phyloP scores from a whole-genome alignment of 1,140 invertebrate genomes.

The Trichomalopsis sarcophagae region DNA sequence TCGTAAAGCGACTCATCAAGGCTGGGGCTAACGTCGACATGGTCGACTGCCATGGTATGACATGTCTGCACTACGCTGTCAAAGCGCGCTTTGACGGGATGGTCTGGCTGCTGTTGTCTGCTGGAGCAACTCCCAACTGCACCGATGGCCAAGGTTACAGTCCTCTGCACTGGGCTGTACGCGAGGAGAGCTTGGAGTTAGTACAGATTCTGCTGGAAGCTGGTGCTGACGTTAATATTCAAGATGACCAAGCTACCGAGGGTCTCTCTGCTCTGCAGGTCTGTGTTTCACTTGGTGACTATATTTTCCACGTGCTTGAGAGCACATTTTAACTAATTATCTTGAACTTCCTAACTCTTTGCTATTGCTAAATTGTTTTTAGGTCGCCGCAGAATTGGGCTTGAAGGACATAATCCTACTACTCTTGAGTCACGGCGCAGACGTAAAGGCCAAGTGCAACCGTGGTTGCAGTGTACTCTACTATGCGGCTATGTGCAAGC shows the following conservation, averaged over 20 bases:
- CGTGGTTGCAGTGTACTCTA: conserved; percentile 27
- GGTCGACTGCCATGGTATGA: conserved; percentile 22
- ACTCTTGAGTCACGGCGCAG: conserved; percentile 25
- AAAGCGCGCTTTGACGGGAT: neutral
- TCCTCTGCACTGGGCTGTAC: conserved; percentile 33
- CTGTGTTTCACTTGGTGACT: neutral
- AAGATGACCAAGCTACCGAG: conserved; percentile 21
- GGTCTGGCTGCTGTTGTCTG: neutral
- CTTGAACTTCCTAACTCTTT: too few species aligned
- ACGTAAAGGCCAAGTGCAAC: conserved; percentile 34
- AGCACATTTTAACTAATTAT: neutral
- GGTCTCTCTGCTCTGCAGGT: conserved; percentile 17
- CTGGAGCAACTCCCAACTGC: conserved; percentile 34
- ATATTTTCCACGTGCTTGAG: neutral
- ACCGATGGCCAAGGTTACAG: conserved; percentile 37
- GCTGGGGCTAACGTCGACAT: conserved; percentile 25
- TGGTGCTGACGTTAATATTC: conserved; percentile 35
- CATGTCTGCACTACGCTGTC: conserved; percentile 26
- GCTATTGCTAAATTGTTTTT: neutral
- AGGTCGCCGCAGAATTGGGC: conserved; percentile 20
- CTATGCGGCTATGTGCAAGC: conserved; percentile 32
- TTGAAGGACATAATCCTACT: conserved; percentile 13
- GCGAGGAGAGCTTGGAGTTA: neutral
- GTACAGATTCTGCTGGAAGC: conserved; percentile 19
- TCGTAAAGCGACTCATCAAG: neutral